Evolutionary conservation across 2,888 invertebrate species (phyloP), one percentile per base, ranked within the genome.

Genomic region (Ochropleura leucogaster): DNA sequence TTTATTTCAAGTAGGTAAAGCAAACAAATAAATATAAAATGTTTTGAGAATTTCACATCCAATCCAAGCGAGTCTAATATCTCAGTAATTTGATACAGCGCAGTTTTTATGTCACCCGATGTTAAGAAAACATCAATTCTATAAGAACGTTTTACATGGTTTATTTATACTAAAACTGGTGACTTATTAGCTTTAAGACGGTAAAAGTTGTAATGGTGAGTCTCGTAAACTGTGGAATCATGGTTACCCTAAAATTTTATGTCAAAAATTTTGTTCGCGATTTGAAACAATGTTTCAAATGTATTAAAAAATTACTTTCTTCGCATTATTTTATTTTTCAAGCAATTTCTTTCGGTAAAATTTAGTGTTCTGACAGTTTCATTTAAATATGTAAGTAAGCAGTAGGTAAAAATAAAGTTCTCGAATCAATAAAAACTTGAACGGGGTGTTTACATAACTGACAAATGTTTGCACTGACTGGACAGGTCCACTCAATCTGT

Each of bases 61-160:
- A 80, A 75, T 75, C 78, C 80, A 75, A 75, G 60, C 65, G 75
- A 63, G 68, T 71, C 82, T 80, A 83, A 83, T 88, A 84, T 77
- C 69, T 78, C 82, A 42, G 92, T 87, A 92, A 93, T 85, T 9
- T 77, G 82, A 93, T 76, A 87, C 88, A 79, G 79, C 79, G 80
- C 85, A 86, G 88, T 90, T 90, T 89, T 86, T 87, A 84, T 90
- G 90, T 87, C 89, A 92, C 82, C 85, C 85, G 89, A 89, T 87
- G 90, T 89, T 89, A 88, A 84, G 89, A 89, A 88, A 90, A 91
- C 87, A 90, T n/a, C n/a, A n/a, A n/a, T n/a, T 88, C 89, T 89
- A 88, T 84, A 85, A 76, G 72, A 86, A 89, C 87, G 82, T 85
- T 90, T 90, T 86, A 89, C 84, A 82, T 83, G 79, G 74, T 82